Evolutionary conservation across 2,888 invertebrate species (phyloP).

Genomic region (Apocheima hispidaria): DNA sequence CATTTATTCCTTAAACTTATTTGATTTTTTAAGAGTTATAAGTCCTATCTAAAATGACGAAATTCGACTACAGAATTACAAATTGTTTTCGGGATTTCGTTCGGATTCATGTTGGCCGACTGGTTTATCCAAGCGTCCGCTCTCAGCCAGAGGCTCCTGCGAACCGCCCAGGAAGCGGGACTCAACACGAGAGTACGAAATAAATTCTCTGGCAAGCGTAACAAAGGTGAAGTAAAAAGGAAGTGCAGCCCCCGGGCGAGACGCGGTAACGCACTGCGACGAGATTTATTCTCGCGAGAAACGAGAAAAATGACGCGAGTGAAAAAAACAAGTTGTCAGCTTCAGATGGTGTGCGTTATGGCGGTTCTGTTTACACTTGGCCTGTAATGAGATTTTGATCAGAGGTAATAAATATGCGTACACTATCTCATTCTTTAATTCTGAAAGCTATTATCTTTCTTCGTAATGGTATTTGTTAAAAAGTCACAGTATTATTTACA

Average conservation of each 20-base stretch:
- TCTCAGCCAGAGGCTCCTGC: slow-evolving; percentile 69
- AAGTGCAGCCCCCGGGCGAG: slow-evolving; percentile 74
- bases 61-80: too few species aligned
- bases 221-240: slow-evolving; percentile 85
- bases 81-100: too few species aligned
- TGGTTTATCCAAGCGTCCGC: slow-evolving; percentile 3
- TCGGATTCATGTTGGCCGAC: not conserved
- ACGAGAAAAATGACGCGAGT: slow-evolving; percentile 60
- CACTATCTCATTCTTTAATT: not conserved
- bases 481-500: too few species aligned
- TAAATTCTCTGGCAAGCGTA: slow-evolving; percentile 84
- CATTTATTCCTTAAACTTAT: too few species aligned
- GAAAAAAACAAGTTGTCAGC: slow-evolving; percentile 43
- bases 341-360: slow-evolving; percentile 23
- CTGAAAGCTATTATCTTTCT: not conserved
- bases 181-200: slow-evolving; percentile 84
- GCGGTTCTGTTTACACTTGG: slow-evolving; percentile 22
- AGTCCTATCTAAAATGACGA: too few species aligned
- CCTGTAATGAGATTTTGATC: slow-evolving; percentile 24
- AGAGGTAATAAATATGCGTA: slow-evolving; percentile 10
- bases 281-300: slow-evolving; percentile 74
- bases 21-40: too few species aligned
- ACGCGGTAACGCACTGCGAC: slow-evolving; percentile 47
- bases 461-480: not conserved
- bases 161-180: slow-evolving; percentile 84